Evolutionary conservation across 30 jellyfish, hydroid and myxozoan species (phyloP).

Genomic region (Rhopilema esculentum): DNA sequence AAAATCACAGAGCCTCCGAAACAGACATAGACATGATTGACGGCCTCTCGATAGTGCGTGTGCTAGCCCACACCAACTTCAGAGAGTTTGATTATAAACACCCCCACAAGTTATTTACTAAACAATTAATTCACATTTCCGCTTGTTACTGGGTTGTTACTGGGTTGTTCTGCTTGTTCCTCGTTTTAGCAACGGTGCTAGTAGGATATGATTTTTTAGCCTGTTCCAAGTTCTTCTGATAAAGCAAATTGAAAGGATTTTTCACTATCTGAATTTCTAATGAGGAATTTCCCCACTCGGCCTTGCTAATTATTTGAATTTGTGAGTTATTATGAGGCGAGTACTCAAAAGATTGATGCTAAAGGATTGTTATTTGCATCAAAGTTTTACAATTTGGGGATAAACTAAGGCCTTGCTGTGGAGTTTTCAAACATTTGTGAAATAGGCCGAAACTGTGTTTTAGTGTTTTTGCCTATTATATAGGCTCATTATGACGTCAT

Average conservation of each 20-base stretch:
- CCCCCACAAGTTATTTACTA: background rate
- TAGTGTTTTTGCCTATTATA: too few species aligned
- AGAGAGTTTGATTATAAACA: background rate
- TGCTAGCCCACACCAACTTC: constrained; percentile 9
- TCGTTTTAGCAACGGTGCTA: background rate
- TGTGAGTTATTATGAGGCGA: too few species aligned
- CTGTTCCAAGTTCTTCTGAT: background rate
- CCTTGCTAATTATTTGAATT: too few species aligned
- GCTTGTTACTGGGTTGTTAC: background rate
- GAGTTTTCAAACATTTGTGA: too few species aligned
- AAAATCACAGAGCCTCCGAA: background rate
- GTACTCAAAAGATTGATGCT: too few species aligned
- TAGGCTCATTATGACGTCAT: too few species aligned
- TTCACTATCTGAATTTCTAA: too few species aligned
- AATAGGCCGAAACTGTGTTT: too few species aligned
- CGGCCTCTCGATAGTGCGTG: background rate
- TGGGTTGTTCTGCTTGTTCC: background rate
- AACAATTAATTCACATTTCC: background rate
- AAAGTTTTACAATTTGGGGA: too few species aligned
- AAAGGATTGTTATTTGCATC: too few species aligned
- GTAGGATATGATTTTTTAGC: background rate
- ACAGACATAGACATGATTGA: background rate
- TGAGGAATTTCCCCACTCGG: too few species aligned
- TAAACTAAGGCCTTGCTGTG: too few species aligned
- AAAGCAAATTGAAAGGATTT: background rate